These are phyloP conservation scores for Leptobrachium ailaonicum DNA, from an alignment of 2,113 vertebrate genomes.

Conservation along the genomic window DNA sequence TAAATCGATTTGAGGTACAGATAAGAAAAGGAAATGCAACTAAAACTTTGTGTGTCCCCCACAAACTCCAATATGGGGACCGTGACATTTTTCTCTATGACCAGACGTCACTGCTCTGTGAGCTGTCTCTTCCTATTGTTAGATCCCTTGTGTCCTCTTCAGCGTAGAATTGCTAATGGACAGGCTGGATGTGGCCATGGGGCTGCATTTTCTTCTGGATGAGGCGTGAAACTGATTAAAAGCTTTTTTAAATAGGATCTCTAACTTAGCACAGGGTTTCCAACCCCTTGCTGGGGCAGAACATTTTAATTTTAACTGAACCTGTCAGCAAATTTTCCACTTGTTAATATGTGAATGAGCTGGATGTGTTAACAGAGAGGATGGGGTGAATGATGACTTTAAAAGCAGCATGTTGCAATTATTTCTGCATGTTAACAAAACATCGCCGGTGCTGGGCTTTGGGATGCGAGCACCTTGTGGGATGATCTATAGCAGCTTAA, in stretches of 20 bases:
- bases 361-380: not conserved
- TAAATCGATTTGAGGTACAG: no score
- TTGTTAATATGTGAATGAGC: constrained; percentile 40
- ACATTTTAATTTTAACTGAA: constrained; percentile 26
- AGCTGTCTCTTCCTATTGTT: no score
- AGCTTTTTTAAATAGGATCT: constrained; percentile 9
- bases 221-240: constrained; percentile 38
- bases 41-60: no score
- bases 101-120: no score
- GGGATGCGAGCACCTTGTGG: not conserved
- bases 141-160: no score
- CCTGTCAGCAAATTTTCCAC: constrained; percentile 43
- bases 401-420: constrained; percentile 29
- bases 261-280: not conserved
- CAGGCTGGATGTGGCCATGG: constrained; percentile 12
- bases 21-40: no score
- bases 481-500: not conserved
- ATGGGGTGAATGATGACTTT: constrained; percentile 17
- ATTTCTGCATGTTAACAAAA: constrained; percentile 19
- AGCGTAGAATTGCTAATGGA: constrained; percentile 36
- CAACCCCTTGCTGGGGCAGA: constrained; percentile 36
- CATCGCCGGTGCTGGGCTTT: not conserved
- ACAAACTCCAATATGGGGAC: no score
- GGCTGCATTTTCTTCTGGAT: constrained; percentile 2
- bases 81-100: no score